Base-by-base conservation (phyloP, 2,888 invertebrate species). In the Cantharis lateralis region DNA sequence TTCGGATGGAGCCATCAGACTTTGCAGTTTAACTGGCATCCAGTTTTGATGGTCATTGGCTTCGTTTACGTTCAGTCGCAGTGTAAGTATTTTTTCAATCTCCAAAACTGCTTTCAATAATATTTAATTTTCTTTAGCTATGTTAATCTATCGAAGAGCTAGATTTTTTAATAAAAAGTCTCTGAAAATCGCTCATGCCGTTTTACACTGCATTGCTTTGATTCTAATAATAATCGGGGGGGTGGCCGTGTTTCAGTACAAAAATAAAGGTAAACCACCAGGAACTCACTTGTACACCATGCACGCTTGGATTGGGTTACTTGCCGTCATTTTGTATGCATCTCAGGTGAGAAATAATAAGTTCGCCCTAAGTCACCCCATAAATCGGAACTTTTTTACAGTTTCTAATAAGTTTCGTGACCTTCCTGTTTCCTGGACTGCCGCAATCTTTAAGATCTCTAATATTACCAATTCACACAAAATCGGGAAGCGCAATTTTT, bases 21-120 rank as follows among this genome's bases (percentile, higher is more conserved):
- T 1, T 86, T 90, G 15, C 91, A 95, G 87, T 97, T 97, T 86
- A 95, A 96, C 88, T 97, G 95, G 93, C 97, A 97, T 89, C 96
- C 97, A 1, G 88, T 96, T 4, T 90, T 96, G 71, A 96, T 96
- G 96, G 91, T 93, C n/a, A 90, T 95, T 79, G 95, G 95, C 24
- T 89, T 96, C 87, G 91, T 97, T 64, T 95, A 94, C 87, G 88
- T 96, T 10, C 95, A 95, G 87, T 94, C 93, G 71, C 95, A 96
- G 89, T 93, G 96, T 95, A 89, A 90, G 90, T 89, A 72, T 77
- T 61, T 26, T 11, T 32, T 0, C 11, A 10, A 11, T 28, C 28
- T 11, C 3, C 28, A 28, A 28, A 28, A 28, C 5, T 11, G 11
- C 10, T 28, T 10, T 10, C 11, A 28, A 28, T 28, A 10, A 10